A percentile compares a stretch with the other conserved stretches of the same genome.
Evolutionary conservation across 1,140 invertebrate species (phyloP).

Genomic region (Pentalonia nigronervosa): DNA sequence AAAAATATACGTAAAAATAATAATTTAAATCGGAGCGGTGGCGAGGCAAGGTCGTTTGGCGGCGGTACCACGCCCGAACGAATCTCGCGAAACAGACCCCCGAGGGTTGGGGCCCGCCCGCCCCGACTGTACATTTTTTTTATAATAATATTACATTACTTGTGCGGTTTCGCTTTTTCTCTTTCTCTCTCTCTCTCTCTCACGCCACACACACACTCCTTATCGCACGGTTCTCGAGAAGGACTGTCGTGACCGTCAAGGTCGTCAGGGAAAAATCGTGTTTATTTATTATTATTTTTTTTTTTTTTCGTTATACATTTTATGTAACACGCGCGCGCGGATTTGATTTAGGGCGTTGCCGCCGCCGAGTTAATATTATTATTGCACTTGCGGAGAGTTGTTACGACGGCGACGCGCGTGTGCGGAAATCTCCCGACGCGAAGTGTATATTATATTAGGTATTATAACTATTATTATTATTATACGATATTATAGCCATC

Average conservation of each 20-base stretch:
- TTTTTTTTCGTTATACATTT: neutral
- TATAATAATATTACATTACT: neutral
- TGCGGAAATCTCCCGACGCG: neutral
- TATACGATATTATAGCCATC: neutral
- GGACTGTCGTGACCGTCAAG: neutral
- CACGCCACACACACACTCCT: too few relatives aligned
- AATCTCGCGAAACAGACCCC: constrained; percentile 23
- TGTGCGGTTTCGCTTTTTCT: neutral
- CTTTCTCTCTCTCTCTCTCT: neutral
- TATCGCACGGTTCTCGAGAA: neutral
- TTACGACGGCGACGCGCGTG: neutral
- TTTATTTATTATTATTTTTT: neutral
- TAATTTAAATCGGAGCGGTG: constrained; percentile 16
- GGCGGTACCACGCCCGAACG: neutral
- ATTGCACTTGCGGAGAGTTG: neutral
- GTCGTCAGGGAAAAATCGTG: constrained; percentile 6
- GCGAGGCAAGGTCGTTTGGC: constrained; percentile 14
- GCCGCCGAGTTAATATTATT: neutral
- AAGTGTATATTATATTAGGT: neutral
- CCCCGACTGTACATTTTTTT: neutral
- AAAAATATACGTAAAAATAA: neutral
- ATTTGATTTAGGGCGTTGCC: constrained; percentile 32
- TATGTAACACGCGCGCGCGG: neutral
- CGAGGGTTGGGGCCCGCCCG: neutral
- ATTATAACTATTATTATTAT: neutral